A percentile compares a stretch with the other conserved stretches of the same genome.
phyloP scores from a whole-genome alignment of 2,888 invertebrate species.

The Sycophila texana region DNA sequence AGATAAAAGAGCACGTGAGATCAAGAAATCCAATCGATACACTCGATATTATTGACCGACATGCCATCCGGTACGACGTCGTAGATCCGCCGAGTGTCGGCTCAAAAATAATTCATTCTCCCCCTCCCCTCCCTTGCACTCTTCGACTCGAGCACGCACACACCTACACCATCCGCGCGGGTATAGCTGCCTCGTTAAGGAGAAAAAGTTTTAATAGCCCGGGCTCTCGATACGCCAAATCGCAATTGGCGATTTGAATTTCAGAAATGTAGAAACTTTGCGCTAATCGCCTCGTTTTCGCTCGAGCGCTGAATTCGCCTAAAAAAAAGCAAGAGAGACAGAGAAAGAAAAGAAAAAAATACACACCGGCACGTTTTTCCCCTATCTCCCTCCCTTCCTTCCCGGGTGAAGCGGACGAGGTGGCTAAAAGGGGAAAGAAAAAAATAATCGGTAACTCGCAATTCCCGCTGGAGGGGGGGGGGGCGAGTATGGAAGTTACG shows the following conservation, averaged over 20 bases:
- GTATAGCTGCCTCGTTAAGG: not conserved
- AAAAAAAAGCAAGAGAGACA: not conserved
- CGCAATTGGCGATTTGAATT: slow-evolving; percentile 25
- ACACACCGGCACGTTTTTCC: too few relatives aligned
- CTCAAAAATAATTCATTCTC: too few relatives aligned
- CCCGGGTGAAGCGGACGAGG: not conserved
- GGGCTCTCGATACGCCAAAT: slow-evolving; percentile 9
- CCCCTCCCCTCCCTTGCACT: too few relatives aligned
- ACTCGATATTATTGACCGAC: too few relatives aligned
- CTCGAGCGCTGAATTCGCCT: not conserved
- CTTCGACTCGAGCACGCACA: not conserved
- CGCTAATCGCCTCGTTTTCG: slow-evolving; percentile 27
- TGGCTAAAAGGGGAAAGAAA: not conserved
- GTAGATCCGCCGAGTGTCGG: too few relatives aligned
- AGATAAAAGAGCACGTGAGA: too few relatives aligned
- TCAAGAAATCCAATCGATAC: too few relatives aligned
- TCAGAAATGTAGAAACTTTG: slow-evolving; percentile 24
- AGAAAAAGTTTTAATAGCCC: slow-evolving; percentile 37
- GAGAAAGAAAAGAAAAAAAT: not conserved
- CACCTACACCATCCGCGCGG: not conserved
- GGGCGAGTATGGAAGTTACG: slow-evolving; percentile 25
- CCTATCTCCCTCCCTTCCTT: too few relatives aligned
- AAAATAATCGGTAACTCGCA: not conserved
- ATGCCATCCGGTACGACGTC: too few relatives aligned
- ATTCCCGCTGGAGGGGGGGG: not conserved